A percentile compares a stretch with the other conserved stretches of the same genome.
phyloP scores from a whole-genome alignment of 2,888 invertebrate genomes.

The Caprella mutica region DNA sequence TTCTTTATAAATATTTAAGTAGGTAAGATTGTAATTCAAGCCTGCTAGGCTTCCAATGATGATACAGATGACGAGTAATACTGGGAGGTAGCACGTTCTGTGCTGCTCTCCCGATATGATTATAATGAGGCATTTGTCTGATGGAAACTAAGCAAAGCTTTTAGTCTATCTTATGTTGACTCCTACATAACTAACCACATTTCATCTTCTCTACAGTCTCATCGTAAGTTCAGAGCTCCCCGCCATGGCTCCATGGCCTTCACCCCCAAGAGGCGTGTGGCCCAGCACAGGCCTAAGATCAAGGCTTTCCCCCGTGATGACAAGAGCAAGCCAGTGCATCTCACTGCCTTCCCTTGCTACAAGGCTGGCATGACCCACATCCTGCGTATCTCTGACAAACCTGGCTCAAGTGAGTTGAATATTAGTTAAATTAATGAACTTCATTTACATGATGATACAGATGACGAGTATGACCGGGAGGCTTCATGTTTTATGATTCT shows the following conservation, averaged over 20 bases:
- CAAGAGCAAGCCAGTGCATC: constrained; percentile 84
- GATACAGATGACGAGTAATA: no score
- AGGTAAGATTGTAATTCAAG: no score
- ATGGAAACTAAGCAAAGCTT: neutral
- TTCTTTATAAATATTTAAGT: neutral
- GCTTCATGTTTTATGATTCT: no score
- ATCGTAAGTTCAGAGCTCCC: constrained; percentile 98
- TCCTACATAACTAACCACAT: neutral
- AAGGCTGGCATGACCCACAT: constrained; percentile 99
- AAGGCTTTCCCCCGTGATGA: constrained; percentile 99
- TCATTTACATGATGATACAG: no score
- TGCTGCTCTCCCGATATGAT: no score
- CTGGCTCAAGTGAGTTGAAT: constrained; percentile 82
- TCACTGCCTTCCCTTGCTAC: constrained; percentile 95
- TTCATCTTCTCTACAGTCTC: constrained; percentile 59
- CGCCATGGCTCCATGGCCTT: constrained; percentile 99
- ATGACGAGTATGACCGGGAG: no score
- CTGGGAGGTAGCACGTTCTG: no score
- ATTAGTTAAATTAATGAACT: no score
- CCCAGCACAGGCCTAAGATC: constrained; percentile 93
- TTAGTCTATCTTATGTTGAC: neutral
- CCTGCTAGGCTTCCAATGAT: no score
- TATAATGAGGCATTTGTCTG: neutral
- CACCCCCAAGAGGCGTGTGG: constrained; percentile 95
- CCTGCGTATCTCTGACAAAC: constrained; percentile 94